Evolutionary conservation across 2,113 vertebrate genomes (phyloP).

Genomic region (Oophaga pumilio): DNA sequence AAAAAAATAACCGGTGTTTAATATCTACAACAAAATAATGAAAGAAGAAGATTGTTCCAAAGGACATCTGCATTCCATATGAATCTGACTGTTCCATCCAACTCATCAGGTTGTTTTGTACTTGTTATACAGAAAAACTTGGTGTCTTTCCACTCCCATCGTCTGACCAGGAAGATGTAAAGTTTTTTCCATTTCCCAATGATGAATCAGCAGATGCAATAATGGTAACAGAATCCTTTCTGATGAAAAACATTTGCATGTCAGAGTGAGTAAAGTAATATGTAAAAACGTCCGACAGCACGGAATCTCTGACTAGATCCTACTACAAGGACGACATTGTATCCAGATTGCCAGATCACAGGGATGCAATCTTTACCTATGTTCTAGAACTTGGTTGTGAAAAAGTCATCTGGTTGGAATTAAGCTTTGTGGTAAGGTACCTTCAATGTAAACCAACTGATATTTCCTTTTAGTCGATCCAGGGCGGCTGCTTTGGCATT

Average conservation of each 20-base stretch:
- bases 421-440: conserved; percentile 36
- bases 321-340: neutral
- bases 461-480: conserved; percentile 48
- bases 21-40: neutral
- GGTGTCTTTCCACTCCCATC: neutral
- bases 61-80: neutral
- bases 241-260: neutral
- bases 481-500: conserved; percentile 55
- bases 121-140: conserved; percentile 1
- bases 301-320: neutral
- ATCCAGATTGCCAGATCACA: neutral
- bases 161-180: neutral
- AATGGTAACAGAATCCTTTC: neutral
- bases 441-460: conserved; percentile 51
- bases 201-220: conserved; percentile 41
- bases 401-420: conserved; percentile 41
- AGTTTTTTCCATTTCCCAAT: conserved; percentile 26
- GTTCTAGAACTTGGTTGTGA: neutral
- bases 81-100: neutral
- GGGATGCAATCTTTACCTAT: neutral
- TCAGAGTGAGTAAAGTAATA: neutral
- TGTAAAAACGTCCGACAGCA: neutral
- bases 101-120: neutral
- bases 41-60: neutral
- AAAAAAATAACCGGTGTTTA: neutral